phyloP scores from a whole-genome alignment of 1,140 invertebrate species.

The Meloidogyne exigua region DNA sequence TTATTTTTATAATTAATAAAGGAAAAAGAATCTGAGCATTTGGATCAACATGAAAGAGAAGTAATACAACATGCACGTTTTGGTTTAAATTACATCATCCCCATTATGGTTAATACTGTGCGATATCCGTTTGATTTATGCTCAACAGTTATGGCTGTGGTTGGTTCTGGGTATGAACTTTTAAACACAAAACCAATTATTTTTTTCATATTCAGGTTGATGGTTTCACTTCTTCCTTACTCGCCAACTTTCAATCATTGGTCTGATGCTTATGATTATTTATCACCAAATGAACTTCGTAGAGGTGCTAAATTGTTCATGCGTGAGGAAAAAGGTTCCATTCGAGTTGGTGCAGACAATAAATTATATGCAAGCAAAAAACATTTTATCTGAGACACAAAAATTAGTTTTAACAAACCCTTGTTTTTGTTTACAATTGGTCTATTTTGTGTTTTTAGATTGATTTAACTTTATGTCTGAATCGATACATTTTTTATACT shows the following conservation, averaged over 20 bases:
- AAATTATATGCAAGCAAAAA: slow-evolving; percentile 61
- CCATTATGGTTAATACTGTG: slow-evolving; percentile 47
- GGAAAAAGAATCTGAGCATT: slow-evolving; percentile 27
- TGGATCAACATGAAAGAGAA: slow-evolving; percentile 43
- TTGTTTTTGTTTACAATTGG: too few relatives aligned
- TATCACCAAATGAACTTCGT: slow-evolving; percentile 47
- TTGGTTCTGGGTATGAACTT: slow-evolving; percentile 48
- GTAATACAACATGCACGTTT: slow-evolving; percentile 23
- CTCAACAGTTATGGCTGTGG: slow-evolving; percentile 57
- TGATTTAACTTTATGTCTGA: too few relatives aligned
- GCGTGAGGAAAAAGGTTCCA: slow-evolving; percentile 54
- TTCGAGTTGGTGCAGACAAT: slow-evolving; percentile 54
- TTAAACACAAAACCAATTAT: not conserved
- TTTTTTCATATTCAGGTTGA: slow-evolving; percentile 41
- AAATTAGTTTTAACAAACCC: not conserved
- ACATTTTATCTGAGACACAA: slow-evolving; percentile 48
- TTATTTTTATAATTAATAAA: slow-evolving; percentile 6
- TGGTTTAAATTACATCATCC: slow-evolving; percentile 38
- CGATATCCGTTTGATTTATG: slow-evolving; percentile 58
- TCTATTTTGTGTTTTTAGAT: too few relatives aligned
- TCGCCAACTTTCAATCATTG: slow-evolving; percentile 55
- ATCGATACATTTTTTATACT: too few relatives aligned
- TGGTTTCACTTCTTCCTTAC: slow-evolving; percentile 61
- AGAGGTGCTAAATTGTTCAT: slow-evolving; percentile 56
- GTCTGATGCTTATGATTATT: slow-evolving; percentile 55